Evolutionary conservation across 53 echinoderm and acorn worm genomes (phyloP).

Genomic region (Glandiceps talaboti): DNA sequence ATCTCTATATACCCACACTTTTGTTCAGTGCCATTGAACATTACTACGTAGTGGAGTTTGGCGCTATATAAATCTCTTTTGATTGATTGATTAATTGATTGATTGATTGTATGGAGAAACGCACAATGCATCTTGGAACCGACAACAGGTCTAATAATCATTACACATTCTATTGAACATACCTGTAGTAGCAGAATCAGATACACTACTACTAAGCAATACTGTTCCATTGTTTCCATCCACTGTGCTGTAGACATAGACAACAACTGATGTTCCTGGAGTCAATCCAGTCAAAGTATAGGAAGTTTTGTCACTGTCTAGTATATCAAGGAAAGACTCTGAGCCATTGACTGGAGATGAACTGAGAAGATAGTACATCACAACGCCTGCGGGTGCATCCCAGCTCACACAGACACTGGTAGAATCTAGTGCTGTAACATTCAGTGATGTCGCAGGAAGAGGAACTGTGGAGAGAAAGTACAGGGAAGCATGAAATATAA

Average conservation of each 20-base stretch:
- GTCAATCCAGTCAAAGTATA: neutral
- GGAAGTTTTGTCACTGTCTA: neutral
- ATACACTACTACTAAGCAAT: neutral
- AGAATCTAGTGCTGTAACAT: neutral
- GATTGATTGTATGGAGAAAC: too few relatives aligned
- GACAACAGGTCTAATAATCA: too few relatives aligned
- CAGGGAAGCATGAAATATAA: too few relatives aligned
- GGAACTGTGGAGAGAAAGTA: neutral
- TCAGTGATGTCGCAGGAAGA: neutral
- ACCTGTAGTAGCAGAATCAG: neutral
- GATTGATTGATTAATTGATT: too few relatives aligned
- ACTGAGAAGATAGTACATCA: neutral
- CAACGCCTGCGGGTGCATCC: neutral
- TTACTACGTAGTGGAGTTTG: too few relatives aligned
- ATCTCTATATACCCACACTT: too few relatives aligned
- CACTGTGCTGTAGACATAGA: neutral
- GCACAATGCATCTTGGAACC: too few relatives aligned
- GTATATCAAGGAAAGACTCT: neutral
- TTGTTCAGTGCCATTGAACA: too few relatives aligned
- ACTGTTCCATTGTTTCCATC: neutral
- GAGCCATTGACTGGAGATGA: neutral
- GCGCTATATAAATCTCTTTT: too few relatives aligned
- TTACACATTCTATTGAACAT: too few relatives aligned
- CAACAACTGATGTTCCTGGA: neutral
- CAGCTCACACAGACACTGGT: neutral